Conservation (phyloP, 2,113 vertebrate species). For the Chelonoidis abingdonii region DNA sequence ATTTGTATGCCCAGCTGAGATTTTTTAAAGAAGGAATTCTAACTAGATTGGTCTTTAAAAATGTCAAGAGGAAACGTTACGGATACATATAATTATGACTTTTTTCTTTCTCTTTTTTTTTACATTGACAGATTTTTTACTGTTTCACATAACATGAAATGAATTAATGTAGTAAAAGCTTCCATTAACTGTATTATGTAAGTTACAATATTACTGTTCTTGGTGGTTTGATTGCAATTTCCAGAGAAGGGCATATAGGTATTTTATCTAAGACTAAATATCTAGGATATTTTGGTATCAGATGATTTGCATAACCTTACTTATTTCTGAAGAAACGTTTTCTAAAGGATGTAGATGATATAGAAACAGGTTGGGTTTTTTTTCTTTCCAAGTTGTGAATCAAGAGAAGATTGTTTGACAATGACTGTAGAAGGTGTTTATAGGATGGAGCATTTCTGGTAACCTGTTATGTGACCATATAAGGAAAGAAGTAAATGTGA, state of each 20-base stretch:
- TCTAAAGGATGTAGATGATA: conserved; percentile 12
- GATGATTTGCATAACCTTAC: conserved; percentile 34
- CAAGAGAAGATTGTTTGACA: conserved; percentile 24
- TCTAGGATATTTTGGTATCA: background rate
- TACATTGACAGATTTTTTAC: background rate
- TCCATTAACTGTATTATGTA: background rate
- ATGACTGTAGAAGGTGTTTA: background rate
- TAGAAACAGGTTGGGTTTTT: background rate
- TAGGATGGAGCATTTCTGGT: conserved; percentile 17
- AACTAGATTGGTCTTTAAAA: background rate
- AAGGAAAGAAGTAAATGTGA: conserved; percentile 50
- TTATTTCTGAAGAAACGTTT: conserved; percentile 53
- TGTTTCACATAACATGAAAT: background rate
- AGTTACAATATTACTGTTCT: background rate
- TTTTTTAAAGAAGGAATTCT: background rate
- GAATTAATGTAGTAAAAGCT: background rate
- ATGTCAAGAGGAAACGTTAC: background rate
- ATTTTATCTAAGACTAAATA: background rate
- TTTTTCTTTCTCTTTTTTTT: background rate
- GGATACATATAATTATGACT: background rate
- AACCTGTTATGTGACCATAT: conserved; percentile 49
- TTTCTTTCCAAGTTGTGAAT: background rate
- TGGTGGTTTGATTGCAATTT: background rate
- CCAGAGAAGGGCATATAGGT: background rate
- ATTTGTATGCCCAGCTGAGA: background rate